Percentiles rank a stretch among this genome's conserved stretches.
These are phyloP conservation scores for Cairina moschata DNA, from an alignment of 2,113 vertebrate species.

Conservation along the genomic window DNA sequence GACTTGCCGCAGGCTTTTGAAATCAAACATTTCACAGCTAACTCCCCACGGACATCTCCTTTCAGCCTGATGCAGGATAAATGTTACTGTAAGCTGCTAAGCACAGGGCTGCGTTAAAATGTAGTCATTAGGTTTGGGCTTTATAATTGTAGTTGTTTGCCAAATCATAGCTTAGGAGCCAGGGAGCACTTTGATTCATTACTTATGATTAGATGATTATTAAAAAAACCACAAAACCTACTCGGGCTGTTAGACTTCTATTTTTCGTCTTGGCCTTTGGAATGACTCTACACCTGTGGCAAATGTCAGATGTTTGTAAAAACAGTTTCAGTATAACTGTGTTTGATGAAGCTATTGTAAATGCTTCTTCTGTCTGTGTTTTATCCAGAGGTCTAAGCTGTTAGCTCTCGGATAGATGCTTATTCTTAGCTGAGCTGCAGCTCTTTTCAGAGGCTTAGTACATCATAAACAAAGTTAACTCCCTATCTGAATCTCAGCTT, in stretches of 20 bases:
- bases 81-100: slow-evolving; percentile 22
- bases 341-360: slow-evolving; percentile 6
- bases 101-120: neutral
- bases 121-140: neutral
- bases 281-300: neutral
- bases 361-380: neutral
- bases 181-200: slow-evolving; percentile 31
- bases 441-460: neutral
- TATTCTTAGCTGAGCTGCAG: slow-evolving; percentile 15
- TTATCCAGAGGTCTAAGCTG: slow-evolving; percentile 16
- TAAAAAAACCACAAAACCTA: neutral
- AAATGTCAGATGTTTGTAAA: neutral
- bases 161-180: slow-evolving; percentile 28
- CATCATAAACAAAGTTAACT: slow-evolving; percentile 27
- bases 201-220: neutral
- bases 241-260: neutral
- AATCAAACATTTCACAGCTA: slow-evolving; percentile 44
- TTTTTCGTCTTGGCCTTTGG: neutral
- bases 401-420: neutral
- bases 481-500: neutral
- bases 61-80: slow-evolving; percentile 37
- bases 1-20: slow-evolving; percentile 59
- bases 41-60: slow-evolving; percentile 36
- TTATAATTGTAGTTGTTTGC: slow-evolving; percentile 33
- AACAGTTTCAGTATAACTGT: neutral